Evolutionary conservation across 2,888 invertebrate species (phyloP), one percentile per base, ranked within the genome.

Genomic region (Apamea monoglypha): DNA sequence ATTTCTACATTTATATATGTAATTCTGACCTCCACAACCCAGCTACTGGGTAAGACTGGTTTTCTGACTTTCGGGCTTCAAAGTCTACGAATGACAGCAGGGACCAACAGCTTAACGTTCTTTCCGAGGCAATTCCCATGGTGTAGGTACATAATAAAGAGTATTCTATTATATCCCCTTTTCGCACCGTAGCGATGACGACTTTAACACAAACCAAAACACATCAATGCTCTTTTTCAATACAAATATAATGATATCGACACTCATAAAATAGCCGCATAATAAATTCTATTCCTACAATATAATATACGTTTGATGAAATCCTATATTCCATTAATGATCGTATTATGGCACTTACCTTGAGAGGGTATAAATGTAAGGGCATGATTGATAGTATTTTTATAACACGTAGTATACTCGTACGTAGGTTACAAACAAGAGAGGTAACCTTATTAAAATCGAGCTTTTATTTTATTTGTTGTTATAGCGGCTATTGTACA

Each of bases 261-360:
- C 36, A 69, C 18, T 25, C 40, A 44, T 72, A 32, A 75, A 47
- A 63, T 40, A 47, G 2, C 32, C 18, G 3, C 32, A 47, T 40
- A 59, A 8, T 47, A 47, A 21, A 32, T 25, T 59, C 8, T 59
- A 12, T 59, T 32, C 18, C n/a, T 21, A 18, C 0, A 21, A 36
- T 75, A 25, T 50, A 50, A 21, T 63, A 50, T 40, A 76, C 21
- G 53, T 77, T 59, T n/a, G 59, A 59, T 44, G 12, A 53, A 76
- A 79, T 32, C 21, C 32, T 18, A 12, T 44, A 63, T 21, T 63
- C 29, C 25, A 1, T 32, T 79, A 63, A 68, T 53, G 40, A 44
- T 79, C 10, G 50, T 69, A 50, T 78, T 68, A 78, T 63, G 32
- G n/a, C 53, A 10, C 61, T 53, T 12, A 63, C n/a, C 18, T 67